Percentiles rank a stretch among this genome's conserved stretches.
Conservation (phyloP, 2,888 invertebrate species). For the Hermodice carunculata region DNA sequence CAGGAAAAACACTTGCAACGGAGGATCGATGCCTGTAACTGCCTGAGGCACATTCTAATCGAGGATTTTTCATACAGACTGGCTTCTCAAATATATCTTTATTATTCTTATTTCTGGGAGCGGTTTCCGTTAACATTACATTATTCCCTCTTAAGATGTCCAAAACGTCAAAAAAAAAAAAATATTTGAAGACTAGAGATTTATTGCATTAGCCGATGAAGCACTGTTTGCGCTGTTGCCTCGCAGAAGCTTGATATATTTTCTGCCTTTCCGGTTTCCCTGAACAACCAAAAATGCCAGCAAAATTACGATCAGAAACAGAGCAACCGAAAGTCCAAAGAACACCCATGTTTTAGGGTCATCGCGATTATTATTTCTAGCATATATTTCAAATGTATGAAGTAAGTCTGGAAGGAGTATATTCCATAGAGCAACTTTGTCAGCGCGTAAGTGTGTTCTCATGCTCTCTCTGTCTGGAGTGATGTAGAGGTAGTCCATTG, state of each 20-base stretch:
- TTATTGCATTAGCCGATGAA: no score
- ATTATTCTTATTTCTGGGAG: no score
- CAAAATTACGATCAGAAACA: constrained; percentile 6
- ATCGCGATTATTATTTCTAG: not conserved
- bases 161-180: no score
- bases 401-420: constrained; percentile 18
- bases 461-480: not conserved
- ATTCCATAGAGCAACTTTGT: constrained; percentile 34
- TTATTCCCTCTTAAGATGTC: no score
- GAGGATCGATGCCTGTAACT: no score
- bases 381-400: no score
- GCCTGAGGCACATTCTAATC: no score
- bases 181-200: no score
- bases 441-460: constrained; percentile 12
- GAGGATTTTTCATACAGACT: no score
- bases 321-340: not conserved
- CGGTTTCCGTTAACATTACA: no score
- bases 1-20: no score
- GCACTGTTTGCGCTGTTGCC: constrained; percentile 18
- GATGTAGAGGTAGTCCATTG: constrained; percentile 24
- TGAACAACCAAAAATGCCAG: constrained; percentile 6
- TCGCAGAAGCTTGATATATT: constrained; percentile 13
- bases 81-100: no score
- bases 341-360: constrained; percentile 2
- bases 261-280: constrained; percentile 14